Percentiles rank a stretch among this genome's conserved stretches.
Conservation (phyloP, 2,888 invertebrate genomes). For the Drepanosiphum platanoidis region DNA sequence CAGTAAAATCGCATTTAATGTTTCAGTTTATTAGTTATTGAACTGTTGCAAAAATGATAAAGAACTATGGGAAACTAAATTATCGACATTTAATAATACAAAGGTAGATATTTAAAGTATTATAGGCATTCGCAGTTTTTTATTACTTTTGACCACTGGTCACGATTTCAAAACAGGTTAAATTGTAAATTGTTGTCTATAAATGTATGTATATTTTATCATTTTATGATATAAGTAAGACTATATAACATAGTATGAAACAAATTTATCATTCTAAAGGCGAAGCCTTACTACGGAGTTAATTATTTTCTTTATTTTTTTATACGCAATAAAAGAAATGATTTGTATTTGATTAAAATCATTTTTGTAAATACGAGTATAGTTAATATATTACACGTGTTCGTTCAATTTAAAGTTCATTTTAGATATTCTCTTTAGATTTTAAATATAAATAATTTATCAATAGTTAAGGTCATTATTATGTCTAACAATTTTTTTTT, state of each 20-base stretch:
- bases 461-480: conserved; percentile 45
- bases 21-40: too few species aligned
- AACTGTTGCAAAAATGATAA: background rate
- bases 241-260: background rate
- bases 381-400: conserved; percentile 18
- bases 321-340: background rate
- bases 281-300: background rate
- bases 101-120: too few species aligned
- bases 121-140: background rate
- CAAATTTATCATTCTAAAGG: background rate
- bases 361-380: conserved; percentile 22
- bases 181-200: background rate
- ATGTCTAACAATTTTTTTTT: background rate
- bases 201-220: background rate
- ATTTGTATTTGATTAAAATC: conserved; percentile 14
- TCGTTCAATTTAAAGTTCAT: conserved; percentile 41
- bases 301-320: background rate
- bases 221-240: background rate
- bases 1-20: too few species aligned
- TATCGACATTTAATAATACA: too few species aligned
- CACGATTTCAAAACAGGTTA: background rate
- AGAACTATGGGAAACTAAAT: background rate
- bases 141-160: background rate
- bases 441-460: conserved; percentile 3
- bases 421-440: conserved; percentile 15